Evolutionary conservation across 2,888 invertebrate species (phyloP).

Genomic region (Baccha elongata): DNA sequence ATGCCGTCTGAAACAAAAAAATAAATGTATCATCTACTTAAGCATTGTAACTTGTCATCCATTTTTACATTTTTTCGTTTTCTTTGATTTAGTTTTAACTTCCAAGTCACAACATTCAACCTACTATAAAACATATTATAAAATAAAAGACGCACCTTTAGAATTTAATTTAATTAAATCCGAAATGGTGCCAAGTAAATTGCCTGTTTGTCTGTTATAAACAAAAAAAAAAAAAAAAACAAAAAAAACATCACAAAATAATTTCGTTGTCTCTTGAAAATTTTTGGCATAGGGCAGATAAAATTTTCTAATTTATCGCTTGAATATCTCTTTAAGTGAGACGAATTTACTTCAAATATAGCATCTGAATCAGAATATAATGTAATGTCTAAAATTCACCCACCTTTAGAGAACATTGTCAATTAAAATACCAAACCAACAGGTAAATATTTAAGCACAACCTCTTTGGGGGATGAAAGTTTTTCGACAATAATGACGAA

Average conservation of each 20-base stretch:
- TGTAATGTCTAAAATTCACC: neutral
- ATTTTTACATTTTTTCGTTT: no score
- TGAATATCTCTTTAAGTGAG: neutral
- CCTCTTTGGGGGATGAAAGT: conserved; percentile 18
- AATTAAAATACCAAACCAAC: conserved; percentile 56
- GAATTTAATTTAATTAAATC: conserved; percentile 55
- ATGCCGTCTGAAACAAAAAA: neutral
- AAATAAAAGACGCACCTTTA: conserved; percentile 18
- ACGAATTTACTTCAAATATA: conserved; percentile 41
- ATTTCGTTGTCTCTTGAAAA: neutral
- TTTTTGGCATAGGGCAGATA: neutral
- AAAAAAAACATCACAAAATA: neutral
- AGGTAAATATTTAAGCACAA: conserved; percentile 19
- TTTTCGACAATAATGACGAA: conserved; percentile 40
- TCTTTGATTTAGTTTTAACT: conserved; percentile 18
- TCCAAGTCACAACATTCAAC: conserved; percentile 5
- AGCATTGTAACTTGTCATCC: conserved; percentile 18
- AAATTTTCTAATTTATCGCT: conserved; percentile 13
- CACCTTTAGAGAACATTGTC: conserved; percentile 18
- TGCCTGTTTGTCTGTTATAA: conserved; percentile 13
- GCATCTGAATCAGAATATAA: conserved; percentile 34
- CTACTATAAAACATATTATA: neutral
- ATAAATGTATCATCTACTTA: no score
- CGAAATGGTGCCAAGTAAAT: conserved; percentile 63
- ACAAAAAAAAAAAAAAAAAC: no score